A percentile compares a stretch with the other conserved stretches of the same genome.
Conservation (phyloP, 2,113 vertebrate genomes). For the Mustelus asterias region DNA sequence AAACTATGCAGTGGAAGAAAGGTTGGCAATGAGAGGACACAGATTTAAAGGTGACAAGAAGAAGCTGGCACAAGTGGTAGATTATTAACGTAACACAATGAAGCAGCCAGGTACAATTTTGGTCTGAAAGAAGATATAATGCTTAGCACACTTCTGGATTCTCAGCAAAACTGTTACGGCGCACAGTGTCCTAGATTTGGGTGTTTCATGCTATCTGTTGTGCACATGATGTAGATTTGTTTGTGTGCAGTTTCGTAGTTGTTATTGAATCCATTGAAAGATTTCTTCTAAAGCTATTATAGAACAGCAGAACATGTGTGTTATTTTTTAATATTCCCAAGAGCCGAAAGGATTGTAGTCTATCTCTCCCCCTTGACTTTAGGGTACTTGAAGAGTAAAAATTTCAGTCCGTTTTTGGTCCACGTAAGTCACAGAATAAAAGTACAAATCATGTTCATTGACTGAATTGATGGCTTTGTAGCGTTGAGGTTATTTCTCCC, state of each 20-base stretch:
- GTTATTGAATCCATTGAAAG: neutral
- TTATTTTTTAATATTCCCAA: neutral
- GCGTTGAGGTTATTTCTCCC: neutral
- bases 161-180: neutral
- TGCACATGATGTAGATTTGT: neutral
- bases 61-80: neutral
- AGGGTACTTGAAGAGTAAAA: neutral
- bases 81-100: neutral
- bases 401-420: neutral
- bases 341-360: neutral
- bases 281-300: neutral
- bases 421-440: neutral
- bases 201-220: neutral
- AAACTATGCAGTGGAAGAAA: too few relatives aligned
- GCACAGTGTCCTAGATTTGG: neutral
- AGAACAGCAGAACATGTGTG: neutral
- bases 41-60: neutral
- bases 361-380: neutral
- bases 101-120: neutral
- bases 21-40: too few relatives aligned
- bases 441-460: neutral
- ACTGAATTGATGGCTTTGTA: neutral
- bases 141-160: neutral
- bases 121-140: neutral
- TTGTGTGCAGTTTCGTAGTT: neutral